Evolutionary conservation across 1,140 invertebrate species (phyloP), one percentile per base, ranked within the genome.

Genomic region (Drosophila yakuba): DNA sequence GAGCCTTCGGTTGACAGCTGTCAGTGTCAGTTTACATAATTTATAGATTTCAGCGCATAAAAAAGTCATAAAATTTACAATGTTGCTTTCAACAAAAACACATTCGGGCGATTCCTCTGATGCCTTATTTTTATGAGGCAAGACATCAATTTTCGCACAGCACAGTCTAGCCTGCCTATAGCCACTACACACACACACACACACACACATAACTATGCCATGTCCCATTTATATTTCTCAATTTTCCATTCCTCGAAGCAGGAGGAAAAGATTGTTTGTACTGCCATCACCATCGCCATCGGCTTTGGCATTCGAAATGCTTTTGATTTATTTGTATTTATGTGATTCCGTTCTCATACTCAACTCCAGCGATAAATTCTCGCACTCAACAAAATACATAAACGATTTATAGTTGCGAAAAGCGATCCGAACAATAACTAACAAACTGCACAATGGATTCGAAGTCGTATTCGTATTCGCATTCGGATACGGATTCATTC

Each of bases 51-150:
- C 84, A 88, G 78, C 79, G 80, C 84, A 88, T 88, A 88, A 88
- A 88, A 88, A 89, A 88, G 84, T 88, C 84, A 89, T 88, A 88
- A 88, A 88, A 88, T 88, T 80, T 88, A 89, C 84, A 88, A 88
- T 88, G 84, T 88, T 88, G 84, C 84, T 82, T 85, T 88, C 82
- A 74, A 85, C 82, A 85, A 85, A 80, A 85, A 74, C 60, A 85
- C 58, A 80, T 64, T 71, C 51, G 63, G 52, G 72, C 73, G 60
- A 47, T 62, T 55, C 55, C 15, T 74, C 60, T 74, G 71, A 74
- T 88, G 82, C 82, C 78, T 88, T 86, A 79, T 86, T 86, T 86
- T 86, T 86, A 86, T 88, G 82, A 86, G 83, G 78, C 51, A 86
- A 86, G 78, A 86, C 82, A 86, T 86, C 82, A 88, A 86, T 86